phyloP scores from a whole-genome alignment of 2,888 invertebrate genomes.

The Chrysotoxum bicinctum region DNA sequence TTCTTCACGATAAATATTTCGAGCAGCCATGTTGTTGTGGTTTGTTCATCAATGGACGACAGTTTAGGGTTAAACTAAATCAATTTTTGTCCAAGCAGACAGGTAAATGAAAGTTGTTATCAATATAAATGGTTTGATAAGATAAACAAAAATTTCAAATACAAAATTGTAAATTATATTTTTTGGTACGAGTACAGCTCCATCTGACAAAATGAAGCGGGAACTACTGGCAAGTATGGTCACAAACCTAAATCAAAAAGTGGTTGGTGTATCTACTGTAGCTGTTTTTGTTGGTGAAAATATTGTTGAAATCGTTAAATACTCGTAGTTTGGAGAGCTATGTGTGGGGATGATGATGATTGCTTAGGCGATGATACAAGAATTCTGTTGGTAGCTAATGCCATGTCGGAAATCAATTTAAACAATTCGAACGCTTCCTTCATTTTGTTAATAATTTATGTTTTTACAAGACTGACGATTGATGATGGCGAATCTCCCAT shows the following conservation, averaged over 20 bases:
- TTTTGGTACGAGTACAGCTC: no score
- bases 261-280: not conserved
- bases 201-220: not conserved
- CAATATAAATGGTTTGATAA: not conserved
- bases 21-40: slow-evolving; percentile 29
- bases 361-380: no score
- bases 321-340: no score
- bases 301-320: not conserved
- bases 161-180: not conserved
- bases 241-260: not conserved
- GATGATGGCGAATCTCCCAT: no score
- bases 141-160: not conserved
- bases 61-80: not conserved
- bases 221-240: not conserved
- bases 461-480: no score
- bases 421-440: no score
- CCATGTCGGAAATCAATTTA: no score
- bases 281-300: not conserved
- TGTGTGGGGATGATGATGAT: no score
- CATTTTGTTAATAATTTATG: no score
- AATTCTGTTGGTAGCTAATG: no score
- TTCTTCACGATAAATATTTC: slow-evolving; percentile 15
- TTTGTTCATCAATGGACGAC: not conserved
- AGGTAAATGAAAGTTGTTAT: not conserved
- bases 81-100: not conserved